Percentiles rank a stretch among this genome's conserved stretches.
Evolutionary conservation across 1,140 invertebrate species (phyloP).

Genomic region (Ostrea denselamellosa): DNA sequence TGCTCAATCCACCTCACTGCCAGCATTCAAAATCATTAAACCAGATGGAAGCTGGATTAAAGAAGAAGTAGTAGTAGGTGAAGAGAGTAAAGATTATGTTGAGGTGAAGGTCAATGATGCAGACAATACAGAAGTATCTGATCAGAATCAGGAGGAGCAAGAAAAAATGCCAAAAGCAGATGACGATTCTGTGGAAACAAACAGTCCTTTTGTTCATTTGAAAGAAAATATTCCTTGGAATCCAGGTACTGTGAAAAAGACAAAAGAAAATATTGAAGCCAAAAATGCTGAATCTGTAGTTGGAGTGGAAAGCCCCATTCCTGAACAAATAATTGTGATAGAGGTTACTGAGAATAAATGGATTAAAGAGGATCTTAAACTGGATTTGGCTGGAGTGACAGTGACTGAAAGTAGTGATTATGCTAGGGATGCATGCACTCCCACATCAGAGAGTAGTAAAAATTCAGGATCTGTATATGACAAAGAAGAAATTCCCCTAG

Average conservation of each 20-base stretch:
- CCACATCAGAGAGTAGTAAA: constrained; percentile 43
- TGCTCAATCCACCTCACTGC: not conserved
- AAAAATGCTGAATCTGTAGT: constrained; percentile 52
- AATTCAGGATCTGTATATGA: constrained; percentile 70
- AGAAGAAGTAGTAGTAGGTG: not conserved
- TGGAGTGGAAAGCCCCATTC: not conserved
- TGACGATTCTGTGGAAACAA: not conserved
- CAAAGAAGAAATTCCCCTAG: constrained; percentile 72
- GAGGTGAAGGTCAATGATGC: not conserved
- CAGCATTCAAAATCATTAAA: constrained; percentile 57
- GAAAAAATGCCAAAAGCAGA: constrained; percentile 10
- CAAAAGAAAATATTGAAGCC: constrained; percentile 82
- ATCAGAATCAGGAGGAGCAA: not conserved
- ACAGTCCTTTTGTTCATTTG: not conserved
- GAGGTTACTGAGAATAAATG: not conserved
- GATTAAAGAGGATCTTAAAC: constrained; percentile 6
- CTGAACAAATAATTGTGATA: not conserved
- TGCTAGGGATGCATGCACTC: not conserved
- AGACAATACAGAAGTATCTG: not conserved
- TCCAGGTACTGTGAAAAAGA: constrained; percentile 82
- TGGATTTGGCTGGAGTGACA: constrained; percentile 32
- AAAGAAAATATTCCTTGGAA: constrained; percentile 84
- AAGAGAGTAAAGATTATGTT: not conserved
- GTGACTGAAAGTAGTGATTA: constrained; percentile 26
- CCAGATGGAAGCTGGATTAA: constrained; percentile 72